Percentiles rank a stretch among this genome's conserved stretches.
These are phyloP conservation scores for Thunnus maccoyii DNA, from an alignment of 2,113 vertebrate species.

Conservation along the genomic window DNA sequence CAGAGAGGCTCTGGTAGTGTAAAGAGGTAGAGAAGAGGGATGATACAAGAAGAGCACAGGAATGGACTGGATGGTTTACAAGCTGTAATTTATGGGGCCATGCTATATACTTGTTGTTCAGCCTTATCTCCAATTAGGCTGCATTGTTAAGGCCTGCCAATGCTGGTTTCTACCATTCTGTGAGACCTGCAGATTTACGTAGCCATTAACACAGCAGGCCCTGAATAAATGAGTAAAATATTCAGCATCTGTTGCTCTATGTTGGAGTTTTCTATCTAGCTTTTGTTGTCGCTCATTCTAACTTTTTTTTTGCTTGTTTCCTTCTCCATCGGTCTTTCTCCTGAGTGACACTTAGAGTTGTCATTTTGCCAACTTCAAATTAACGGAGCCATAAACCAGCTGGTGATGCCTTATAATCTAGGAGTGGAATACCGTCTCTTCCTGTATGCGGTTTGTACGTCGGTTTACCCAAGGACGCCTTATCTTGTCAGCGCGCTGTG, in stretches of 20 bases:
- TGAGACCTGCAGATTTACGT: slow-evolving; percentile 79
- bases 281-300: slow-evolving; percentile 6
- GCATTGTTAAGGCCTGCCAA: slow-evolving; percentile 79
- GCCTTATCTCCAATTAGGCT: slow-evolving; percentile 86
- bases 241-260: slow-evolving; percentile 73
- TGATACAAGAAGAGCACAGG: slow-evolving; percentile 10
- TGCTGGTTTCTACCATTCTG: slow-evolving; percentile 74
- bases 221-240: slow-evolving; percentile 79
- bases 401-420: slow-evolving; percentile 57
- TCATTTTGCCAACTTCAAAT: slow-evolving; percentile 69
- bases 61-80: slow-evolving; percentile 33
- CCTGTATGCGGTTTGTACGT: slow-evolving; percentile 53
- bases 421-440: slow-evolving; percentile 28
- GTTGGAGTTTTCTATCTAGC: slow-evolving; percentile 46
- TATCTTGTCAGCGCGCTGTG: slow-evolving; percentile 56
- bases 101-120: slow-evolving; percentile 81
- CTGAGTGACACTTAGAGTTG: slow-evolving; percentile 48
- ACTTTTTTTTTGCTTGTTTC: slow-evolving; percentile 19
- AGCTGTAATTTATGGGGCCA: slow-evolving; percentile 80
- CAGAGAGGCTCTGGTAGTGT: no score
- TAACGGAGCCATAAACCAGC: slow-evolving; percentile 61
- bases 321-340: slow-evolving; percentile 29
- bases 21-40: slow-evolving; percentile 10
- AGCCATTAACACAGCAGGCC: slow-evolving; percentile 79
- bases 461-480: slow-evolving; percentile 72